Percentiles rank a stretch among this genome's conserved stretches.
These are phyloP conservation scores for Eupithecia subumbrata DNA, from an alignment of 2,888 invertebrate species.

Conservation along the genomic window DNA sequence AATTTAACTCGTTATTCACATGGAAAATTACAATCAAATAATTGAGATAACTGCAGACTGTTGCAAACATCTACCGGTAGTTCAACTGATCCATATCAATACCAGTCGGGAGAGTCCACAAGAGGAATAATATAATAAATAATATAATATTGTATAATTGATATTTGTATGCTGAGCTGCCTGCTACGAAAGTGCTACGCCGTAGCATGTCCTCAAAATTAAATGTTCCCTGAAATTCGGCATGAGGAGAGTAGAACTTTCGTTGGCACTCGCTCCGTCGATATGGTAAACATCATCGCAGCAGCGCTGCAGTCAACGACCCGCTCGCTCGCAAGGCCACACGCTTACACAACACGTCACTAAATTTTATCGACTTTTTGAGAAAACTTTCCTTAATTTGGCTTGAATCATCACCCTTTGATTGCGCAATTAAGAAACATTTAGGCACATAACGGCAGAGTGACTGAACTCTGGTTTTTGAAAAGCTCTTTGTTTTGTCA, in stretches of 20 bases:
- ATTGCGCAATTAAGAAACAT: slow-evolving; percentile 33
- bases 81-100: no score
- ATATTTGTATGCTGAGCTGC: neutral
- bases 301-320: slow-evolving; percentile 71
- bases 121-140: no score
- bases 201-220: slow-evolving; percentile 55
- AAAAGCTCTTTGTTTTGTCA: slow-evolving; percentile 72
- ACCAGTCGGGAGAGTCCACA: no score
- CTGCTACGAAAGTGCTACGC: slow-evolving; percentile 50
- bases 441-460: slow-evolving; percentile 48
- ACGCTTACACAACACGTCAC: slow-evolving; percentile 74
- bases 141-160: neutral
- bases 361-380: slow-evolving; percentile 57
- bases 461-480: slow-evolving; percentile 57
- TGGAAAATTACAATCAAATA: no score
- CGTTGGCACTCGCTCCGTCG: slow-evolving; percentile 70
- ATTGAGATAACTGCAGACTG: no score
- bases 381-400: slow-evolving; percentile 35
- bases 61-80: no score
- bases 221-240: slow-evolving; percentile 53
- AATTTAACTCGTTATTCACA: no score
- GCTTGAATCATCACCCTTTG: slow-evolving; percentile 25
- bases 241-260: slow-evolving; percentile 62
- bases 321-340: slow-evolving; percentile 71
- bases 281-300: slow-evolving; percentile 76